These are phyloP conservation scores for Chromobotia macracanthus DNA, from an alignment of 2,797 vertebrate genomes.

Conservation along the genomic window DNA sequence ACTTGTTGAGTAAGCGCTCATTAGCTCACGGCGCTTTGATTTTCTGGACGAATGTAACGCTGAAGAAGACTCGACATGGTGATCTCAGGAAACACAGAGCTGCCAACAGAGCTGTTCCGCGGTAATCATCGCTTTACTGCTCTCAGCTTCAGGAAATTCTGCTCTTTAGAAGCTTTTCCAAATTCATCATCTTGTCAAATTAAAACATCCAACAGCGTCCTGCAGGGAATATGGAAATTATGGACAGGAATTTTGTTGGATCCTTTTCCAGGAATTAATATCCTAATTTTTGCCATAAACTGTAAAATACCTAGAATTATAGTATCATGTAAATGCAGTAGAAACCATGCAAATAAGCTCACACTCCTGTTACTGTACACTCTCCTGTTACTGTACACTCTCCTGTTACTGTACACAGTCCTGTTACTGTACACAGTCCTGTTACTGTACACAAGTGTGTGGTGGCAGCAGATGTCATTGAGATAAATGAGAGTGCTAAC, in stretches of 20 bases:
- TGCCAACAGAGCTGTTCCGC: slow-evolving; percentile 18
- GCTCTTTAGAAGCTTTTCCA: no score
- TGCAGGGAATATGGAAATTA: slow-evolving; percentile 3
- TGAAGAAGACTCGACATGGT: not conserved
- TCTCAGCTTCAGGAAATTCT: not conserved
- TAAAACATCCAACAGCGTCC: not conserved
- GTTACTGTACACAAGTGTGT: no score
- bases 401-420: no score
- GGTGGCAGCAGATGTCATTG: no score
- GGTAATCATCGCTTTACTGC: not conserved
- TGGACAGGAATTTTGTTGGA: not conserved
- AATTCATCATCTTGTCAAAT: slow-evolving; percentile 5
- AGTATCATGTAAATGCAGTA: not conserved
- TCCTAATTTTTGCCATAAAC: slow-evolving; percentile 12
- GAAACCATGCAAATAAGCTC: not conserved
- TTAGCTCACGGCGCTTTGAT: slow-evolving; percentile 47
- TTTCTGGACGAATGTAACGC: slow-evolving; percentile 61
- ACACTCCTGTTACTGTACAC: no score
- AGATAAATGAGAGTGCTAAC: no score
- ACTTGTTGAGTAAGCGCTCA: slow-evolving; percentile 59
- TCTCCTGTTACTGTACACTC: no score
- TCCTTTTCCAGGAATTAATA: slow-evolving; percentile 2
- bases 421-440: no score
- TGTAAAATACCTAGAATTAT: not conserved
- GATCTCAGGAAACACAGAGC: slow-evolving; percentile 42